Evolutionary conservation across 2,113 vertebrate genomes (phyloP).

Genomic region (Copsychus sechellarum): DNA sequence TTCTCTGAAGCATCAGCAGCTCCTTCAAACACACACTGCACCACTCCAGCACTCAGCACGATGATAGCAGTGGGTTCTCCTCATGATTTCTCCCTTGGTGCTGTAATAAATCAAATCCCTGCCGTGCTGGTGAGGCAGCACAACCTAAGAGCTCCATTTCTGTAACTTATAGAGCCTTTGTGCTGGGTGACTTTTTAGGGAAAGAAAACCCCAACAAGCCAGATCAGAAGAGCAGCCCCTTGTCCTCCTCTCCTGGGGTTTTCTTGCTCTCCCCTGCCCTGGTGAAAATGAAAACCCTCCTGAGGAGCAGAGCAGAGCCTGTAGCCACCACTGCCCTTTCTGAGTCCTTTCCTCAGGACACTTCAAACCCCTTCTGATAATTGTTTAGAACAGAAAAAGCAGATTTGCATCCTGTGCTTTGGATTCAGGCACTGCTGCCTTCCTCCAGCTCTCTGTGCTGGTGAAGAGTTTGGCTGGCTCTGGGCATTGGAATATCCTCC

Average conservation of each 20-base stretch:
- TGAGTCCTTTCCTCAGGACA: background rate
- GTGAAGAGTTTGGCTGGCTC: background rate
- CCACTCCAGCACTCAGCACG: background rate
- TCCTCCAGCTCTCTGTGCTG: background rate
- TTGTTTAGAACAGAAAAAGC: background rate
- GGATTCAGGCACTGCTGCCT: background rate
- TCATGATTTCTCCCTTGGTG: background rate
- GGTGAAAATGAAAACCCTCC: background rate
- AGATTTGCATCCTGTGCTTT: background rate
- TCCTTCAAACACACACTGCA: background rate
- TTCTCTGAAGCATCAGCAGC: conserved; percentile 26
- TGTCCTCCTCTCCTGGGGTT: background rate
- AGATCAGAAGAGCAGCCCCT: background rate
- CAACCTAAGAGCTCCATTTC: background rate
- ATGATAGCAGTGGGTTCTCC: background rate
- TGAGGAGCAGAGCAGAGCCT: background rate
- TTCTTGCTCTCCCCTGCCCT: background rate
- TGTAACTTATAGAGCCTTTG: background rate
- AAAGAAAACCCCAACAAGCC: background rate
- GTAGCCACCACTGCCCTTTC: background rate
- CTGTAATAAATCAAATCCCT: conserved; percentile 14
- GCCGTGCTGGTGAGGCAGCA: background rate
- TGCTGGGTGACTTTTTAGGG: too few species aligned
- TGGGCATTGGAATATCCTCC: background rate
- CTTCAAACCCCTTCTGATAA: background rate